Conservation (phyloP, 2,888 invertebrate genomes). For the Oligia fasciuncula region DNA sequence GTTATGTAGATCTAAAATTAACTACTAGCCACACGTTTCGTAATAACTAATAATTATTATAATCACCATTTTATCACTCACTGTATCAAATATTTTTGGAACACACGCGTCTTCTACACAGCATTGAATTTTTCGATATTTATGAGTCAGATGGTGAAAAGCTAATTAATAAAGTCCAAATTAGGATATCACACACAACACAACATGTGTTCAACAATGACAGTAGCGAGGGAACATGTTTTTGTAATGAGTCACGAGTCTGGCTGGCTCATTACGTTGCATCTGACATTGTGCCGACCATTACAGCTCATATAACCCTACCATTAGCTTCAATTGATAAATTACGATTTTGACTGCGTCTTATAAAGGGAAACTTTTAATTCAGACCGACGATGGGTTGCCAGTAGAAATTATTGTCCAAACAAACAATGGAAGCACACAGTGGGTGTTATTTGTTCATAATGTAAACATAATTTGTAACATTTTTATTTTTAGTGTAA, state of each 20-base stretch:
- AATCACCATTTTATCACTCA: slow-evolving; percentile 4
- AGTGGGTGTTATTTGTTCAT: slow-evolving; percentile 24
- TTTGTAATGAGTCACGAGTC: slow-evolving; percentile 67
- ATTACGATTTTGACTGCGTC: slow-evolving; percentile 54
- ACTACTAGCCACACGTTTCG: slow-evolving; percentile 14
- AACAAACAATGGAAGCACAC: slow-evolving; percentile 28
- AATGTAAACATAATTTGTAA: slow-evolving; percentile 31
- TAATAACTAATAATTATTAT: slow-evolving; percentile 15
- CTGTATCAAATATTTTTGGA: slow-evolving; percentile 1
- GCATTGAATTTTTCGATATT: not conserved
- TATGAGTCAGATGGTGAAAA: not conserved
- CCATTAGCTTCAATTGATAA: slow-evolving; percentile 65
- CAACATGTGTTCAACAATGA: slow-evolving; percentile 58
- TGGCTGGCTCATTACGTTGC: slow-evolving; percentile 49
- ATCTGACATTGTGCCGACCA: slow-evolving; percentile 59
- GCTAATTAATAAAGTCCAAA: slow-evolving; percentile 29
- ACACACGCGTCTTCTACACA: not conserved
- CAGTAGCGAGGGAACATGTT: slow-evolving; percentile 62
- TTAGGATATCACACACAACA: slow-evolving; percentile 46
- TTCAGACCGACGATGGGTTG: slow-evolving; percentile 18
- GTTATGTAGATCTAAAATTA: slow-evolving; percentile 43
- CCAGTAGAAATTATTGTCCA: slow-evolving; percentile 22
- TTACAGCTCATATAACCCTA: slow-evolving; percentile 51
- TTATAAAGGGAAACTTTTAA: slow-evolving; percentile 40
- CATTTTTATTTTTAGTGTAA: slow-evolving; percentile 28